phyloP scores from a whole-genome alignment of 2,113 vertebrate species.

The Pelobates fuscus region DNA sequence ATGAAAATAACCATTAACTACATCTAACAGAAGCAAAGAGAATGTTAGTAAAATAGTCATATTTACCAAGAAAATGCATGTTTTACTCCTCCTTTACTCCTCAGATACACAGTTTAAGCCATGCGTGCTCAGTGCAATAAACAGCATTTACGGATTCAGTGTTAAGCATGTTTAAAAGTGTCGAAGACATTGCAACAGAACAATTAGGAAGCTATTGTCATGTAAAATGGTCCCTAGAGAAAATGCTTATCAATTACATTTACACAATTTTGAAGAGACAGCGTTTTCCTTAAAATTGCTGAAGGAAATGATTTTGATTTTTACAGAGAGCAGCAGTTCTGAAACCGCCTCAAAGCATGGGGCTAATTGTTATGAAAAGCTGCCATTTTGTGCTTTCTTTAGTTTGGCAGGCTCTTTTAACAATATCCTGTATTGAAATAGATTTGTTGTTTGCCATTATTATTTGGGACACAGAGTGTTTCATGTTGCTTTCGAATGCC shows the following conservation, averaged over 20 bases:
- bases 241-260: conserved; percentile 14
- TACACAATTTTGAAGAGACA: conserved; percentile 17
- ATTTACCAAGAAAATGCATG: neutral
- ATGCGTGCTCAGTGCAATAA: conserved; percentile 5
- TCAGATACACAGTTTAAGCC: neutral
- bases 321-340: conserved; percentile 17
- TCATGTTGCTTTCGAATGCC: neutral
- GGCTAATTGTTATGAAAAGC: conserved; percentile 28
- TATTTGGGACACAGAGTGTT: neutral
- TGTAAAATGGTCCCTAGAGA: conserved; percentile 11
- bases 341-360: conserved; percentile 28
- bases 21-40: neutral
- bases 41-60: neutral
- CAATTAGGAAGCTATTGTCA: conserved; percentile 25
- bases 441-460: neutral
- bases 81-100: neutral
- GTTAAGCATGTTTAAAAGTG: neutral
- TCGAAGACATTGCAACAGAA: conserved; percentile 15
- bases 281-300: conserved; percentile 5
- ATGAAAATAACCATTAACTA: neutral
- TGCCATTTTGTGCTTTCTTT: conserved; percentile 14
- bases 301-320: conserved; percentile 25
- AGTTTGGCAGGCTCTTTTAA: neutral
- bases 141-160: neutral
- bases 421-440: neutral